Conservation (phyloP, 2,113 vertebrate genomes). For the Pionites leucogaster region DNA sequence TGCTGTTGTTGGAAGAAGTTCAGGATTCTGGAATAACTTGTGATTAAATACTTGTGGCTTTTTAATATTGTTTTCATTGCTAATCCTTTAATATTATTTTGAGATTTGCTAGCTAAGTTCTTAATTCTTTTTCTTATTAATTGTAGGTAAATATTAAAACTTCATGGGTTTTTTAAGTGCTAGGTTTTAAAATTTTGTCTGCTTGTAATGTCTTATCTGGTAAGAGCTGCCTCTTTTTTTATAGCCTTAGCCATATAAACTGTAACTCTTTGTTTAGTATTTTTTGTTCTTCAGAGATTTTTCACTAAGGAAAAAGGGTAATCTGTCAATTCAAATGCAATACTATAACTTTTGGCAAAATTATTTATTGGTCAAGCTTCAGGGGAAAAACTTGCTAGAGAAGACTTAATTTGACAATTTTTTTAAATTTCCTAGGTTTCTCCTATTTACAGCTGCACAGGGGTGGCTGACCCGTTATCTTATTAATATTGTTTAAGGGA, state of each 20-base stretch:
- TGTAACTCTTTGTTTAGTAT: neutral
- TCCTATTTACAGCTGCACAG: neutral
- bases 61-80: neutral
- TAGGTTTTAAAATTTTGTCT: neutral
- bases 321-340: neutral
- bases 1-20: neutral
- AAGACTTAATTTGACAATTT: neutral
- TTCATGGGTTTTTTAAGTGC: fast-evolving
- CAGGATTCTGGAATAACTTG: neutral
- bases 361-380: neutral
- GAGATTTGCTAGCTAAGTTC: neutral
- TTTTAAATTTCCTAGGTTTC: neutral
- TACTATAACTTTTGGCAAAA: neutral
- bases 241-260: neutral
- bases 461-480: neutral
- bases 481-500: neutral
- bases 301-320: neutral
- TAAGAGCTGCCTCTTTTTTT: neutral
- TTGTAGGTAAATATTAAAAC: neutral
- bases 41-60: neutral
- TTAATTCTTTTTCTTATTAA: neutral
- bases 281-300: neutral
- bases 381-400: neutral
- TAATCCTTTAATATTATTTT: neutral
- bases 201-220: neutral